A percentile compares a stretch with the other conserved stretches of the same genome.
These are phyloP conservation scores for Ecliptopera silaceata DNA, from an alignment of 2,888 invertebrate genomes.

Conservation along the genomic window DNA sequence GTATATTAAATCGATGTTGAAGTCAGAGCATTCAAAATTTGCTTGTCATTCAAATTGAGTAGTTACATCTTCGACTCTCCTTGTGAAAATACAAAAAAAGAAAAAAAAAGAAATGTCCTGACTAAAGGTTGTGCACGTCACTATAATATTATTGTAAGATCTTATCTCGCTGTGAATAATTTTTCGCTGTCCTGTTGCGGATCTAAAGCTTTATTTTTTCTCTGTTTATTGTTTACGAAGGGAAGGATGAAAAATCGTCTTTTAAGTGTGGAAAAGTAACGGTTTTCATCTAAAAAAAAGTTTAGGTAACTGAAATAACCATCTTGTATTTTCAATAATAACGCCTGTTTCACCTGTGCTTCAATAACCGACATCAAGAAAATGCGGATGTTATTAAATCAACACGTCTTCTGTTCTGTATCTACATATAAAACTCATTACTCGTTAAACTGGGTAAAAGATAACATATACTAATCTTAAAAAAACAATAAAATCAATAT, in stretches of 20 bases:
- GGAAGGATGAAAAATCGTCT: not conserved
- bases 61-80: not conserved
- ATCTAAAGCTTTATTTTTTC: constrained; percentile 19
- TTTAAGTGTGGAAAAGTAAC: constrained; percentile 1
- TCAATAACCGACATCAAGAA: no score
- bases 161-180: constrained; percentile 26
- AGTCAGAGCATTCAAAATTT: not conserved
- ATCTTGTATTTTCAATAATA: no score
- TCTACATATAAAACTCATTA: no score
- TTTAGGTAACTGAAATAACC: no score
- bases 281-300: not conserved
- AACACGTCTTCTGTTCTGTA: no score
- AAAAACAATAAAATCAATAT: no score
- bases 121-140: constrained; percentile 15
- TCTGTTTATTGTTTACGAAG: constrained; percentile 17
- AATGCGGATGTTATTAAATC: no score
- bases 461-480: no score
- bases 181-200: constrained; percentile 31
- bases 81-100: not conserved
- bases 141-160: constrained; percentile 18
- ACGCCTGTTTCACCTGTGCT: no score
- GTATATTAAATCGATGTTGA: not conserved
- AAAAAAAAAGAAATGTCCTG: constrained; percentile 1
- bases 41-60: constrained; percentile 11
- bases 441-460: no score